Base-by-base conservation (phyloP, 2,797 vertebrate species). In the Phaenicophaeus curvirostris region DNA sequence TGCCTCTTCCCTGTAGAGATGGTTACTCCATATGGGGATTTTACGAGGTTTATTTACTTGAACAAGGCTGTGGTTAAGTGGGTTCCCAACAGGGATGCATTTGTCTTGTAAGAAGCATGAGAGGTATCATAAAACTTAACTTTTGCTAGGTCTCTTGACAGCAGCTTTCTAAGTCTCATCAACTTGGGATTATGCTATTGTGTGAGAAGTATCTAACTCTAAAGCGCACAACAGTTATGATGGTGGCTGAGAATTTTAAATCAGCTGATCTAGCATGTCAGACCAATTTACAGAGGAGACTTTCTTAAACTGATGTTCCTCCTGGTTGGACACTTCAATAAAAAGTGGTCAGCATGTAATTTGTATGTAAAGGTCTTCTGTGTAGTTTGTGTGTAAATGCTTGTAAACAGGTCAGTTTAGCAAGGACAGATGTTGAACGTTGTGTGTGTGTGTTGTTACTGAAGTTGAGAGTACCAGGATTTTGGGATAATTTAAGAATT, bases 151-250 rank as follows among this genome's bases (percentile, higher is more conserved):
- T 35, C 17, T 76, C 75, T 44, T 13, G 51, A 23, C 28, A 69
- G 24, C 28, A n/a, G 3, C 59, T 84, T 85, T 10, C 18, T 12
- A 4, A 66, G 6, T 66, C 28, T 27, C 4, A 6, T 53, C 41
- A 50, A 0, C 17, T 53, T 82, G 31, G 11, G 42, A 41, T 53
- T 35, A 27, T 7, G 15, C 11, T 67, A 0, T 44, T 67, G 17
- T 30, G 0, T 27, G 28, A 74, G 33, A 85, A 74, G 15, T 13
- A 13, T 2, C 6, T 23, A 0, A 27, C 4, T 61, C 37, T 23
- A 0, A 48, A 25, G 25, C 9, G 66, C 12, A 5, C 41, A 39
- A n/a, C 37, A 7, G 13, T 51, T 42, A 9, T 0, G 3, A 5
- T 48, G 18, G 15, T 54, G 54, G 25, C 57, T 41, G 44, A 50